Conservation (phyloP, 1,140 invertebrate species). For the Artemia franciscana region DNA sequence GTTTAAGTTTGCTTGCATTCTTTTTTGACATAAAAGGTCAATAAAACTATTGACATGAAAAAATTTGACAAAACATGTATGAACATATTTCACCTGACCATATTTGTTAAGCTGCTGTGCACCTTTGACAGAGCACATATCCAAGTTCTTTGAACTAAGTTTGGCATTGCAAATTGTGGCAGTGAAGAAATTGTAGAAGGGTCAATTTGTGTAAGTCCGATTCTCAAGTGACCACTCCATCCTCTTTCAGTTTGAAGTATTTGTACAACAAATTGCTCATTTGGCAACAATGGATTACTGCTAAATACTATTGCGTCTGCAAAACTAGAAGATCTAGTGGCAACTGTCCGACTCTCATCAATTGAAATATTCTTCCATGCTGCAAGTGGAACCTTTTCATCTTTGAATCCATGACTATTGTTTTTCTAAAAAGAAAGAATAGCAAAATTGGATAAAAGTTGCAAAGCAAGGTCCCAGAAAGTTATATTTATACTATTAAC, state of each 20-base stretch:
- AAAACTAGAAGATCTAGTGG: slow-evolving; percentile 65
- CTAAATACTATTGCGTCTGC: slow-evolving; percentile 80
- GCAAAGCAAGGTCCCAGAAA: too few species aligned
- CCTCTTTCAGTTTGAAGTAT: slow-evolving; percentile 80
- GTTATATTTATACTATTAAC: too few species aligned
- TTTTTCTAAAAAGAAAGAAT: too few species aligned
- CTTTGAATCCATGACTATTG: too few species aligned
- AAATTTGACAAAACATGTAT: too few species aligned
- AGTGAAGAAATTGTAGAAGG: slow-evolving; percentile 27
- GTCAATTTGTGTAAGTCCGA: slow-evolving; percentile 66
- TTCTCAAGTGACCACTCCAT: slow-evolving; percentile 80
- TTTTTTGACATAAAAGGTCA: too few species aligned
- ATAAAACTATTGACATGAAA: too few species aligned
- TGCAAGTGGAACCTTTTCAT: slow-evolving; percentile 56
- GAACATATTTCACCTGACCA: too few species aligned
- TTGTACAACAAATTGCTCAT: slow-evolving; percentile 82
- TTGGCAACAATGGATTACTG: slow-evolving; percentile 58
- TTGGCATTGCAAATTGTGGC: slow-evolving; percentile 71
- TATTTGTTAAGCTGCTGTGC: too few species aligned
- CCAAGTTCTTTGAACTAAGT: slow-evolving; percentile 70
- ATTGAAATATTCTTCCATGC: slow-evolving; percentile 75
- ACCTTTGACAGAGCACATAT: slow-evolving; percentile 73
- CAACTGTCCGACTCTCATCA: slow-evolving; percentile 65
- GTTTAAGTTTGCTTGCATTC: too few species aligned
- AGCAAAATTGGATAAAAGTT: too few species aligned